Conservation (phyloP, 2,113 vertebrate genomes). For the Gavialis gangeticus region DNA sequence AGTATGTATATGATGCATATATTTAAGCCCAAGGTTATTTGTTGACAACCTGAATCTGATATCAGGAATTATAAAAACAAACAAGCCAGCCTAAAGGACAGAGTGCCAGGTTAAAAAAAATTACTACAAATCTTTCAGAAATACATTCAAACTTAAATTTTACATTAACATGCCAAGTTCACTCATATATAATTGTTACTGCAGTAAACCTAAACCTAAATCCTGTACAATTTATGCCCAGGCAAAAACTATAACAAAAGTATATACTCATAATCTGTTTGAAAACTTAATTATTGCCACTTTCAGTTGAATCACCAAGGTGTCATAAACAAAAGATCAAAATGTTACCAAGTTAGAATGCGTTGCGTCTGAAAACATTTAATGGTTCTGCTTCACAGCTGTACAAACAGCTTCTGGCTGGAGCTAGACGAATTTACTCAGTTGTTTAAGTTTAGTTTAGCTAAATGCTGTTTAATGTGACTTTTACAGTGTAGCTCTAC, state of each 20-base stretch:
- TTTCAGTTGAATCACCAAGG: constrained; percentile 21
- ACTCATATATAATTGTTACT: constrained; percentile 20
- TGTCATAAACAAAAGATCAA: not conserved
- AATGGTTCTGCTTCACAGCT: not conserved
- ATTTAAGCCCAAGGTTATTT: constrained; percentile 44
- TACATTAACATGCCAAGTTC: constrained; percentile 45
- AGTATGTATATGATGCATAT: not conserved
- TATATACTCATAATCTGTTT: constrained; percentile 1
- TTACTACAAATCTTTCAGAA: constrained; percentile 23
- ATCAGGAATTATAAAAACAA: constrained; percentile 49
- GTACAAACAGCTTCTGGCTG: not conserved
- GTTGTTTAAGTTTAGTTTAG: not conserved
- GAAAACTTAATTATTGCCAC: constrained; percentile 26
- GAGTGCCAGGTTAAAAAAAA: not conserved
- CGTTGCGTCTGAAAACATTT: constrained; percentile 8
- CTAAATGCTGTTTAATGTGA: not conserved
- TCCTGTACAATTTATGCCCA: constrained; percentile 18
- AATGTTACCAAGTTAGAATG: not conserved
- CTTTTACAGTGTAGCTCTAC: not conserved
- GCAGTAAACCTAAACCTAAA: not conserved
- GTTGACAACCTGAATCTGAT: constrained; percentile 24
- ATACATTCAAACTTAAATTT: constrained; percentile 27
- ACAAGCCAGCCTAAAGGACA: constrained; percentile 16
- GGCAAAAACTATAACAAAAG: constrained; percentile 37
- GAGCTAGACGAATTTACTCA: constrained; percentile 23